phyloP scores from a whole-genome alignment of 2,888 invertebrate genomes.

The Tanytarsus gracilentus region DNA sequence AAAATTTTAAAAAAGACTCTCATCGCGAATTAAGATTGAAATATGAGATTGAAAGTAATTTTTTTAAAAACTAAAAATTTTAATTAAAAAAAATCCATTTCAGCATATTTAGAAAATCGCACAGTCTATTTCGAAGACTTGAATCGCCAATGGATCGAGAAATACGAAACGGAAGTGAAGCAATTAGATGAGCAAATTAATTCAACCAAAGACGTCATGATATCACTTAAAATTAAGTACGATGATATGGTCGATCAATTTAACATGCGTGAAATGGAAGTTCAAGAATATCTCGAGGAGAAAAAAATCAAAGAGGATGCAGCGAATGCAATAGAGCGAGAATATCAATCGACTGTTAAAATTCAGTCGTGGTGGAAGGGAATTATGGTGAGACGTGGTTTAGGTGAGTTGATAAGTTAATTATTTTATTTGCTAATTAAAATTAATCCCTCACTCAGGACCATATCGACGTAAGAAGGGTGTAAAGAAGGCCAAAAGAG shows the following conservation, averaged over 20 bases:
- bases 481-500: conserved; percentile 1
- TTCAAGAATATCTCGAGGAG: conserved; percentile 23
- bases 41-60: conserved; percentile 25
- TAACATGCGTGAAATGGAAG: conserved; percentile 10
- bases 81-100: neutral
- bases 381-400: conserved; percentile 26
- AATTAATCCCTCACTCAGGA: too few species aligned
- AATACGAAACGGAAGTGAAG: conserved; percentile 25
- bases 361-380: conserved; percentile 28
- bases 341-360: conserved; percentile 13
- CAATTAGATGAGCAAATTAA: conserved; percentile 15
- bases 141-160: conserved; percentile 21
- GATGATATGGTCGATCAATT: conserved; percentile 22
- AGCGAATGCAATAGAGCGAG: neutral
- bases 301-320: conserved; percentile 21
- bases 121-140: conserved; percentile 17
- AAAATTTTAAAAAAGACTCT: conserved; percentile 25
- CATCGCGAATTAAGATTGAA: conserved; percentile 20
- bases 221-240: conserved; percentile 15
- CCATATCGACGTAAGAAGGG: conserved; percentile 20
- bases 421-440: too few species aligned
- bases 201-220: conserved; percentile 16
- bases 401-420: too few species aligned
- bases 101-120: conserved; percentile 22
- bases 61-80: neutral